These are phyloP conservation scores for Cydia splendana DNA, from an alignment of 1,140 invertebrate genomes.

Conservation along the genomic window DNA sequence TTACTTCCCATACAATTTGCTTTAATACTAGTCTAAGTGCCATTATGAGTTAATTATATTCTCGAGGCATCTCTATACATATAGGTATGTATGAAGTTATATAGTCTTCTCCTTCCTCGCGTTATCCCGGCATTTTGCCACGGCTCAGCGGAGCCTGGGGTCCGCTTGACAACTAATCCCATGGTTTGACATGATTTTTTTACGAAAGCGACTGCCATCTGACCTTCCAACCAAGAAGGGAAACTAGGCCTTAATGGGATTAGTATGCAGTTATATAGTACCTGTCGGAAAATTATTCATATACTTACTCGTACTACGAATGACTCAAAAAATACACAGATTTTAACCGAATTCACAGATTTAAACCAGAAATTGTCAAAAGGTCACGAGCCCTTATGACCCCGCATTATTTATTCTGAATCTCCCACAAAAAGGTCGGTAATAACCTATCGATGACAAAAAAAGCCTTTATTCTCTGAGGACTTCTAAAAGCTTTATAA, in stretches of 20 bases:
- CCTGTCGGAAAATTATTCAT: too few species aligned
- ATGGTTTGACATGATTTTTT: too few species aligned
- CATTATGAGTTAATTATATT: background rate
- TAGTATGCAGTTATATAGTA: too few species aligned
- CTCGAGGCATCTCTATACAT: background rate
- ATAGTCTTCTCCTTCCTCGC: too few species aligned
- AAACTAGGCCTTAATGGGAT: too few species aligned
- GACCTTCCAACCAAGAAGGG: too few species aligned
- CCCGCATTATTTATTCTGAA: constrained; percentile 5
- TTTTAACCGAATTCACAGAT: background rate
- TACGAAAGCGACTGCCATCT: too few species aligned
- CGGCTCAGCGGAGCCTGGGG: too few species aligned
- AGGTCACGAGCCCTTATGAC: background rate
- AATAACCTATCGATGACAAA: constrained; percentile 28
- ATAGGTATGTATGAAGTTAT: too few species aligned
- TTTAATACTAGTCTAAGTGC: constrained; percentile 3
- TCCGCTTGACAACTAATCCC: too few species aligned
- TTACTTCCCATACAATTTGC: constrained; percentile 9
- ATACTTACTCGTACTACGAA: too few species aligned
- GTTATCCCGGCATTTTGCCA: too few species aligned
- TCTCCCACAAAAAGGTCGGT: constrained; percentile 14
- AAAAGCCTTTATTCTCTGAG: background rate
- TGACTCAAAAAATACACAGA: background rate
- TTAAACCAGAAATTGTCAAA: background rate
- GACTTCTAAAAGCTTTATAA: constrained; percentile 20